Evolutionary conservation across 2,797 vertebrate genomes (phyloP).

Genomic region (Staurois parvus): DNA sequence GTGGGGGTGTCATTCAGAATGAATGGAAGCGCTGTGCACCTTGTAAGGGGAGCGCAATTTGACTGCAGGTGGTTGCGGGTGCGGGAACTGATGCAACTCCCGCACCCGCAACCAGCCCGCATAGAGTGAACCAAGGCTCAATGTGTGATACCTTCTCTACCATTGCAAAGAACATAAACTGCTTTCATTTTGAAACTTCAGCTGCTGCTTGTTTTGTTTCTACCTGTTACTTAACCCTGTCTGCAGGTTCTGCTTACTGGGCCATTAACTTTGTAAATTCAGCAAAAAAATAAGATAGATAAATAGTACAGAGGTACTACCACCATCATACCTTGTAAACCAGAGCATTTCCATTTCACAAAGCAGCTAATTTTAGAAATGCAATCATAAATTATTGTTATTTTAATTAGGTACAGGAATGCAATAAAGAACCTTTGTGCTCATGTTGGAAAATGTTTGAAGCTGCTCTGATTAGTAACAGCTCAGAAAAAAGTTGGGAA

Average conservation of each 20-base stretch:
- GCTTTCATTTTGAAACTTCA: neutral
- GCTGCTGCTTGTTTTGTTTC: neutral
- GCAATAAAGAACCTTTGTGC: constrained; percentile 41
- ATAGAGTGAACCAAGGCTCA: too few species aligned
- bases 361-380: constrained; percentile 37
- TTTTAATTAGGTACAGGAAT: constrained; percentile 40
- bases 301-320: neutral
- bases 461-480: constrained; percentile 24
- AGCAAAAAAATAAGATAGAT: neutral
- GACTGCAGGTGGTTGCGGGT: too few species aligned
- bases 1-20: too few species aligned
- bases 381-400: constrained; percentile 45
- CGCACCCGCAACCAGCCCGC: too few species aligned
- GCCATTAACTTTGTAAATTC: neutral
- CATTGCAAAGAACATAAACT: neutral
- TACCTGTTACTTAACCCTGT: neutral
- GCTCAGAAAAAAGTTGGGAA: neutral
- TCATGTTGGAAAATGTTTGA: constrained; percentile 25
- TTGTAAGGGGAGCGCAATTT: too few species aligned
- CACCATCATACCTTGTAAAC: constrained; percentile 4
- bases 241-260: neutral
- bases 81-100: too few species aligned
- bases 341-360: constrained; percentile 19
- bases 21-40: too few species aligned
- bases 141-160: too few species aligned